Base-by-base conservation (phyloP, 1,140 invertebrate species). In the Bombus superbus region DNA sequence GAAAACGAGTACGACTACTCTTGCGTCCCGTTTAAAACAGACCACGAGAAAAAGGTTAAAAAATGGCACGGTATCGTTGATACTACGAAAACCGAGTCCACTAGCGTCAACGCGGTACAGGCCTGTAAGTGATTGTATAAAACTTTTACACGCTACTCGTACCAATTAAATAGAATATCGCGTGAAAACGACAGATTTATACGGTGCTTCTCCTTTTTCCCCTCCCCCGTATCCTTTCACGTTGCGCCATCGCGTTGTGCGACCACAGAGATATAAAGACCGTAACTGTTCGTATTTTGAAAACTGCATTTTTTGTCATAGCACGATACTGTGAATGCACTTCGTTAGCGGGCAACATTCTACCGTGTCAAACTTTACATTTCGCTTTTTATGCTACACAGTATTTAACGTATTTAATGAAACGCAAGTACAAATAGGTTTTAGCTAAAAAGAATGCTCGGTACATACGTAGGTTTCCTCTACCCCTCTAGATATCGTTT, bases 101-200 rank as follows among this genome's bases (percentile, higher is more conserved):
- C 9, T 28, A 40, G 38, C 35, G 57, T 28, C 18, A 77, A 15
- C 53, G 8, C n/a, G 32, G 73, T 18, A 28, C 22, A 38, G 28
- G 15, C 4, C 18, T 57, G 75, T 77, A 77, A 77, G 57, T 22
- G 75, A 77, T 77, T 32, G 75, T 77, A 35, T 28, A 53, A 73
- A 84, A 72, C 76, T 66, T 62, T 28, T 72, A 38, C 57, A 64
- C 57, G 11, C 35, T 25, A 42, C n/a, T 53, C 11, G 74, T 62
- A 42, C 66, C 66, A 77, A 57, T 76, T 77, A 68, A 66, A 72
- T 57, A 68, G 35, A n/a, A 77, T 38, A 35, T 77, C 75, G 25
- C 10, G 47, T 62, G 57, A 64, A 62, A 22, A 85, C 76, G 59
- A 72, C 38, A 73, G 71, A 86, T 86, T 86, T 86, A 84, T 73